These are phyloP conservation scores for Scomber colias DNA, from an alignment of 2,113 vertebrate species.

Conservation along the genomic window DNA sequence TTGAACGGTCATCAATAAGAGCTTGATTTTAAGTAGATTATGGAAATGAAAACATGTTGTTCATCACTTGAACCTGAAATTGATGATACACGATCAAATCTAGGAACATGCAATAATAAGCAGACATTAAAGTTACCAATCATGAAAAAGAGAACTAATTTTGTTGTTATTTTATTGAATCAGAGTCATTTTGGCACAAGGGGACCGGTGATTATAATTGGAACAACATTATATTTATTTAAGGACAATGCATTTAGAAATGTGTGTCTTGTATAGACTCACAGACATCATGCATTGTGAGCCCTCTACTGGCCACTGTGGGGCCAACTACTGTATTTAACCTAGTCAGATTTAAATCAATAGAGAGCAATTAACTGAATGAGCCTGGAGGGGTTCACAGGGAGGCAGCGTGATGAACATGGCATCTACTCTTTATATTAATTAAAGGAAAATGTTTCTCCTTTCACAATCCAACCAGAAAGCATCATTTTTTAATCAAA, in stretches of 20 bases:
- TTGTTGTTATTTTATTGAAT: neutral
- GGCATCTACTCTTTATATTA: neutral
- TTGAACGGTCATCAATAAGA: neutral
- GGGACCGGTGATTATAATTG: neutral
- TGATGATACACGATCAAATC: slow-evolving; percentile 24
- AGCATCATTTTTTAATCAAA: neutral
- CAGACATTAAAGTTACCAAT: neutral
- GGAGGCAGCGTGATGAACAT: neutral
- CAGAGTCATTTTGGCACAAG: neutral
- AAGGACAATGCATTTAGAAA: neutral
- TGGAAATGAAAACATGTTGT: slow-evolving; percentile 30
- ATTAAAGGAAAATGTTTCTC: neutral
- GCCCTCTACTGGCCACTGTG: slow-evolving; percentile 71
- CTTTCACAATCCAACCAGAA: neutral
- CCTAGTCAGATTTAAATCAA: slow-evolving; percentile 13
- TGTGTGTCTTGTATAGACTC: neutral
- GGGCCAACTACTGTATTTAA: neutral
- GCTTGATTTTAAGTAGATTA: slow-evolving; percentile 38
- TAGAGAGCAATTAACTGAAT: neutral
- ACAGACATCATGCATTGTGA: slow-evolving; percentile 16
- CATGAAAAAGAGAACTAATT: neutral
- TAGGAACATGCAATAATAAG: neutral
- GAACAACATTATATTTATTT: neutral
- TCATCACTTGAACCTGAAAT: neutral
- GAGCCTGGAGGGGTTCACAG: neutral